Conservation (phyloP, 1,140 invertebrate genomes). For the Wiebesia pumilae region DNA sequence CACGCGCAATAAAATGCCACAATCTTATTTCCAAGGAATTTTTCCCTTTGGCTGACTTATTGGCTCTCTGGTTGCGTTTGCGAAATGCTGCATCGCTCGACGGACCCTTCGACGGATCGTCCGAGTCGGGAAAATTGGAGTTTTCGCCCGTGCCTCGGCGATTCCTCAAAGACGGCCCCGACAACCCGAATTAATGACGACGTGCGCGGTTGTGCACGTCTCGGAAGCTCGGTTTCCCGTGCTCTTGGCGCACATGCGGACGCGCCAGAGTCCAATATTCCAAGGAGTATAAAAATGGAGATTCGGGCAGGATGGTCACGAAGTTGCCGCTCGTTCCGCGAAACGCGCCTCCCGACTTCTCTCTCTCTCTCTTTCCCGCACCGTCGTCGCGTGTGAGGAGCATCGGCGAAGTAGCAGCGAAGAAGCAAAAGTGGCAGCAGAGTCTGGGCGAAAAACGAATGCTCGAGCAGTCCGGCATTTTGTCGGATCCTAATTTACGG, state of each 20-base stretch:
- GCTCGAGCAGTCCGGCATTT: conserved; percentile 69
- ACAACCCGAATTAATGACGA: neutral
- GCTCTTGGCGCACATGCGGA: too few species aligned
- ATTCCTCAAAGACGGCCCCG: too few species aligned
- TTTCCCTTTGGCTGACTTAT: neutral
- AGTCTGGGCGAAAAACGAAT: conserved; percentile 60
- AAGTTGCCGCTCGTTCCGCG: conserved; percentile 6
- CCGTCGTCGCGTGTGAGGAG: too few species aligned
- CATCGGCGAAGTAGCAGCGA: too few species aligned
- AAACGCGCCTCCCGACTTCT: neutral
- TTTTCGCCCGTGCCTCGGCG: too few species aligned
- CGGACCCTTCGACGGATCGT: too few species aligned
- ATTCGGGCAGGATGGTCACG: conserved; percentile 12
- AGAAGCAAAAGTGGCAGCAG: too few species aligned
- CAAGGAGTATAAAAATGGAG: neutral
- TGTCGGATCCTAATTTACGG: conserved; percentile 75
- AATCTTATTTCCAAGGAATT: neutral
- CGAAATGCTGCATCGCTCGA: too few species aligned
- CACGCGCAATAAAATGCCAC: neutral
- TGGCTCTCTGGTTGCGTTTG: neutral
- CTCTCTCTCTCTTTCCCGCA: too few species aligned
- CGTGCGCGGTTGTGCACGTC: too few species aligned
- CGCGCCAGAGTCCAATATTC: neutral
- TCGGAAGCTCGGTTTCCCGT: too few species aligned
- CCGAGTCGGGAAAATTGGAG: too few species aligned